A percentile compares a stretch with the other conserved stretches of the same genome.
Evolutionary conservation across 2,113 vertebrate genomes (phyloP).

Genomic region (Corythornis cristatus): DNA sequence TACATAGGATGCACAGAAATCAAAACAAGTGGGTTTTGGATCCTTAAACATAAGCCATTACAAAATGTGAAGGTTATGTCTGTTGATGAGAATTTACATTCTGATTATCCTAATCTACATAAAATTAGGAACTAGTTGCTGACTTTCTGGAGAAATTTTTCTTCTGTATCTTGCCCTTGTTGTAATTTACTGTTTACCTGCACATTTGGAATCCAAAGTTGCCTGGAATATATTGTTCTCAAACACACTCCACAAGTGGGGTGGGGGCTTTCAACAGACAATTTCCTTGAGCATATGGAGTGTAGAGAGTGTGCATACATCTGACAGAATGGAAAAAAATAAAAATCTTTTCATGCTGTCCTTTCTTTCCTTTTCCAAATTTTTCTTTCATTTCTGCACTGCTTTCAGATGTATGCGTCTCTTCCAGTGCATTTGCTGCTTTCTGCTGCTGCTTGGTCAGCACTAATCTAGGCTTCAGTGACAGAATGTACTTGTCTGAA

Average conservation of each 20-base stretch:
- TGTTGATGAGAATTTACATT: background rate
- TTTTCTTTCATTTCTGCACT: background rate
- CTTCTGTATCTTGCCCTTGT: accelerated
- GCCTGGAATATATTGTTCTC: background rate
- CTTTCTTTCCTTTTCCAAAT: background rate
- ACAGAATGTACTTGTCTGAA: background rate
- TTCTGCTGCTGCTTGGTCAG: background rate
- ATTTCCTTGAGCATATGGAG: background rate
- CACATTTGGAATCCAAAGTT: background rate
- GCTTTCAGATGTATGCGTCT: background rate
- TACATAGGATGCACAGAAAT: background rate
- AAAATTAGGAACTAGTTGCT: background rate
- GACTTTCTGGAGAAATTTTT: background rate
- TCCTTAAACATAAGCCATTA: background rate
- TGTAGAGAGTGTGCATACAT: background rate
- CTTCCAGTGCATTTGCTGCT: background rate
- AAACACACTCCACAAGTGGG: background rate
- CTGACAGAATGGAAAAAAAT: background rate
- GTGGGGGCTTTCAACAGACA: background rate
- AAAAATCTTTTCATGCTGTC: background rate
- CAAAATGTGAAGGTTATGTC: background rate
- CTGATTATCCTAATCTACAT: background rate
- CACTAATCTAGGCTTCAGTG: background rate
- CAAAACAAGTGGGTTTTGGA: background rate
- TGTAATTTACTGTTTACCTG: background rate